Evolutionary conservation across 2,113 vertebrate genomes (phyloP).

Genomic region (Tauraco erythrolophus): DNA sequence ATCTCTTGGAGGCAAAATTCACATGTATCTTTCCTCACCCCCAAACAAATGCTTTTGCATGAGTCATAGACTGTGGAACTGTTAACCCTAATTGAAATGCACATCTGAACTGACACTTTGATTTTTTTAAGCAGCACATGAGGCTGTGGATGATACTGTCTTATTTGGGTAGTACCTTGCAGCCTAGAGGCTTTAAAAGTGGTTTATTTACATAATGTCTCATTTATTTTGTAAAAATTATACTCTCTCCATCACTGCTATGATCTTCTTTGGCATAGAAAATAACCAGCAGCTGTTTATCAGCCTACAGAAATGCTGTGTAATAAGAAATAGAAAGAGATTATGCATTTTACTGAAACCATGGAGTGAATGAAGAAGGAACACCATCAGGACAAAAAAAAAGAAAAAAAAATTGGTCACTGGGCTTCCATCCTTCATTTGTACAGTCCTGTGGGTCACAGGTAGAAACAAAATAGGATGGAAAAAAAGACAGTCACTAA

Average conservation of each 20-base stretch:
- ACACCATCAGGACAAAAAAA: not conserved
- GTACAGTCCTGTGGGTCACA: not conserved
- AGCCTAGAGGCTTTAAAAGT: constrained; percentile 34
- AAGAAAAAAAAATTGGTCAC: not conserved
- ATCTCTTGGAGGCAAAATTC: not conserved
- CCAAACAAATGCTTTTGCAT: constrained; percentile 8
- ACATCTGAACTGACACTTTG: constrained; percentile 41
- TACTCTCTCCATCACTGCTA: constrained; percentile 3
- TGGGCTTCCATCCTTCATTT: not conserved
- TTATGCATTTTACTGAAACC: not conserved
- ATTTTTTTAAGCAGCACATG: constrained; percentile 30
- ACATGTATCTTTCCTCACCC: not conserved
- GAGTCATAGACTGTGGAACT: constrained; percentile 22
- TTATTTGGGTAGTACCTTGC: constrained; percentile 46
- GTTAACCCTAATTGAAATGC: constrained; percentile 61
- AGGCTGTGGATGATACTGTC: constrained; percentile 1
- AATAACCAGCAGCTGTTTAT: constrained; percentile 55
- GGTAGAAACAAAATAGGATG: not conserved
- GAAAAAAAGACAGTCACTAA: not conserved
- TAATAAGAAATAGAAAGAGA: constrained; percentile 35
- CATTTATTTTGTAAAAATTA: constrained; percentile 48
- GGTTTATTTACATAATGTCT: constrained; percentile 63
- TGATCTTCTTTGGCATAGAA: constrained; percentile 46
- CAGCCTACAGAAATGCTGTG: constrained; percentile 62
- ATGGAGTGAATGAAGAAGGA: not conserved